Conservation (phyloP, 2,888 invertebrate genomes). For the Stenoptilia bipunctidactyla region DNA sequence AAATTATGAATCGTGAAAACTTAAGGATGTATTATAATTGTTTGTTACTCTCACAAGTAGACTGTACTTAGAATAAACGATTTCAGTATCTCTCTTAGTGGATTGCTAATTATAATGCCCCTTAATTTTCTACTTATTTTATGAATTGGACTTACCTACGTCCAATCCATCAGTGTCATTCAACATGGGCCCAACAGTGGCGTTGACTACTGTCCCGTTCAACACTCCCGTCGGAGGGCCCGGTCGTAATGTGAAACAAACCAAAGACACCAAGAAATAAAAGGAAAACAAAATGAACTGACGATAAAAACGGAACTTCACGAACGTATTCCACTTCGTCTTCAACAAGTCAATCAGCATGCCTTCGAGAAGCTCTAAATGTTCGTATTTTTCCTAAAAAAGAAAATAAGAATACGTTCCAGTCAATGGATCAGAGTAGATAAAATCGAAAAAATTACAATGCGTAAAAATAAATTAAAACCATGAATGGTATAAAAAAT, state of each 20-base stretch:
- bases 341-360: slow-evolving; percentile 92
- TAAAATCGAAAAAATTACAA: no score
- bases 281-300: slow-evolving; percentile 92
- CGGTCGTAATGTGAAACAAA: slow-evolving; percentile 91
- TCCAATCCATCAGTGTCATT: slow-evolving; percentile 45
- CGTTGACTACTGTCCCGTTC: slow-evolving; percentile 39
- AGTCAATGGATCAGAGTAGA: no score
- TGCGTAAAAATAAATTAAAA: no score
- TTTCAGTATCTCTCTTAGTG: no score
- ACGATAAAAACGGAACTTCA: slow-evolving; percentile 92
- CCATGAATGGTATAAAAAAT: no score
- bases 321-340: slow-evolving; percentile 98
- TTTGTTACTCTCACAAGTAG: no score
- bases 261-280: slow-evolving; percentile 90
- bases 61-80: no score
- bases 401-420: neutral
- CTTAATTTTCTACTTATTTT: no score
- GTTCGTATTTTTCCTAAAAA: slow-evolving; percentile 90
- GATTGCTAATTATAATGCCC: no score
- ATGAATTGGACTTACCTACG: slow-evolving; percentile 32
- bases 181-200: slow-evolving; percentile 30
- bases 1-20: no score
- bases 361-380: slow-evolving; percentile 95
- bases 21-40: no score
- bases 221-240: slow-evolving; percentile 76